These are phyloP conservation scores for Therioaphis trifolii DNA, from an alignment of 2,888 invertebrate genomes.

Conservation along the genomic window DNA sequence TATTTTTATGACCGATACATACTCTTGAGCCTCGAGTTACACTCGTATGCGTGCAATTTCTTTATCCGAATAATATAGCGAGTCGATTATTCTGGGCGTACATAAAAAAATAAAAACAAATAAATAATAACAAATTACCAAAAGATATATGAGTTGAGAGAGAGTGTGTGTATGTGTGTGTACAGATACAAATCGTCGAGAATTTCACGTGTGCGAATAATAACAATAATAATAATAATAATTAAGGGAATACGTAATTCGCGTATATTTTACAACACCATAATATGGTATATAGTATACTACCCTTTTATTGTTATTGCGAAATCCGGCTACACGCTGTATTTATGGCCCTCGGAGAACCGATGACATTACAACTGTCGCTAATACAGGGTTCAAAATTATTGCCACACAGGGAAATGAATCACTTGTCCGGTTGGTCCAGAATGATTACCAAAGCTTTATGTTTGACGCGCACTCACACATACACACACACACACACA, in stretches of 20 bases:
- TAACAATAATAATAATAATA: constrained; percentile 26
- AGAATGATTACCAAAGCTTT: constrained; percentile 54
- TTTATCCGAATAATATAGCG: too few relatives aligned
- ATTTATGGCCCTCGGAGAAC: constrained; percentile 57
- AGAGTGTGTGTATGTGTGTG: too few relatives aligned
- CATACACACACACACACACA: not conserved
- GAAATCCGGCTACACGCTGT: constrained; percentile 52
- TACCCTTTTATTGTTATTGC: constrained; percentile 60
- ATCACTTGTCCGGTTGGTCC: constrained; percentile 58
- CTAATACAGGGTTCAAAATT: constrained; percentile 55
- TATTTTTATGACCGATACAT: too few relatives aligned
- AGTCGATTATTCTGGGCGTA: too few relatives aligned
- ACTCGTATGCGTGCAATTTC: too few relatives aligned
- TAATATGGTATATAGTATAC: too few relatives aligned
- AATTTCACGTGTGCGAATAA: constrained; percentile 36
- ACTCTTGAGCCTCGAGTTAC: too few relatives aligned
- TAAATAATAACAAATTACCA: too few relatives aligned
- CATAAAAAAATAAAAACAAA: too few relatives aligned
- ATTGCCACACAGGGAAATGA: constrained; percentile 57
- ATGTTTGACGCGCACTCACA: not conserved
- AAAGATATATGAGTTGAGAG: too few relatives aligned
- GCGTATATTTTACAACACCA: constrained; percentile 35
- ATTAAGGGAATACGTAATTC: constrained; percentile 48
- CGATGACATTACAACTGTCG: constrained; percentile 60
- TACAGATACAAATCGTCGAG: not conserved